A percentile compares a stretch with the other conserved stretches of the same genome.
Evolutionary conservation across 2,797 vertebrate species (phyloP).

Genomic region (Hippocampus kuda): DNA sequence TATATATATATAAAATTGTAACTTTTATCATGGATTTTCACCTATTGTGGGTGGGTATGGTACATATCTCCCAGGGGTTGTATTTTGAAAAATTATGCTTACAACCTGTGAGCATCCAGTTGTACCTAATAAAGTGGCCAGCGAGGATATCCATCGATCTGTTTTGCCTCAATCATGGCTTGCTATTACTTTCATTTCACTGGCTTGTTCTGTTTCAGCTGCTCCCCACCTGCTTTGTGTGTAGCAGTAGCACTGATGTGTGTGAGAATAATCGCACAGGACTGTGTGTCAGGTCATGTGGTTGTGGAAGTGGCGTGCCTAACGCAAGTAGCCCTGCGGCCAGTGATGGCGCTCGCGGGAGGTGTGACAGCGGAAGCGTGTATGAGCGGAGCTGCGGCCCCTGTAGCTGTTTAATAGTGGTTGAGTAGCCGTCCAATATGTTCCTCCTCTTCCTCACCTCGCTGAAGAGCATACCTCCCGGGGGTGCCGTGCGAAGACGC

Average conservation of each 20-base stretch:
- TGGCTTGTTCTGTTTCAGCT: conserved; percentile 65
- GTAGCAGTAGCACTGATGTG: conserved; percentile 51
- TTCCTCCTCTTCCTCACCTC: conserved; percentile 58
- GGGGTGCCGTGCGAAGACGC: conserved; percentile 51
- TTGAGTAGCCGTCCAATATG: conserved; percentile 62
- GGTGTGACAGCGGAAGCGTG: conserved; percentile 44
- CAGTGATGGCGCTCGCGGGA: conserved; percentile 31
- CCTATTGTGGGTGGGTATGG: not conserved
- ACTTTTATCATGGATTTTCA: too few species aligned
- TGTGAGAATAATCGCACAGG: conserved; percentile 37
- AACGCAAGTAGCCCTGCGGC: conserved; percentile 11
- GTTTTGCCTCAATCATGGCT: conserved; percentile 26
- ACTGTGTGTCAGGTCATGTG: conserved; percentile 41
- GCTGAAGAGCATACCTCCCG: conserved; percentile 45
- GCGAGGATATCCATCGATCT: not conserved
- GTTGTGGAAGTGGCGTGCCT: conserved; percentile 27
- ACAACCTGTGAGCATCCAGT: not conserved
- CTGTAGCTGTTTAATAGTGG: conserved; percentile 64
- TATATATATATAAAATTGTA: too few species aligned
- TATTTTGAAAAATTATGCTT: not conserved
- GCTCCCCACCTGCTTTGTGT: conserved; percentile 54
- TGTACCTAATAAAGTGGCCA: conserved; percentile 2
- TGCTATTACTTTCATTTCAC: conserved; percentile 46
- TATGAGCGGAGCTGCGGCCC: conserved; percentile 57
- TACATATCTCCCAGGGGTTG: not conserved